Conservation (phyloP, 2,888 invertebrate genomes). For the Formica aserva region DNA sequence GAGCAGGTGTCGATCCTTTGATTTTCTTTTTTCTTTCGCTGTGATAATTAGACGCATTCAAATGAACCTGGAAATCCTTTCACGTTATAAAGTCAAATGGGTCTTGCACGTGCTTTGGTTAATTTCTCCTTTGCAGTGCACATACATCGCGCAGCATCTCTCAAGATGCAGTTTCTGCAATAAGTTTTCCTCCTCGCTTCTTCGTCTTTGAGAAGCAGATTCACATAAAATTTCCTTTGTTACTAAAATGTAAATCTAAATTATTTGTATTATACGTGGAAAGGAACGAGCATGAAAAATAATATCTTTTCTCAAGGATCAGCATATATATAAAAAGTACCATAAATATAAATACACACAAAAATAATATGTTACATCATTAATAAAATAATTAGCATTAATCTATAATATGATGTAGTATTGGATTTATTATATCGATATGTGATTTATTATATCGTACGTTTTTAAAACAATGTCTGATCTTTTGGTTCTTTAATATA, state of each 20-base stretch:
- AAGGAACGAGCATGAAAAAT: not conserved
- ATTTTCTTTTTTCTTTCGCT: not conserved
- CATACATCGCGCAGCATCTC: not conserved
- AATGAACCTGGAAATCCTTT: conserved; percentile 44
- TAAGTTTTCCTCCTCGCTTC: conserved; percentile 19
- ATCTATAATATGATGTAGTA: not conserved
- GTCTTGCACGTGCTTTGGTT: conserved; percentile 41
- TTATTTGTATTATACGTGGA: not conserved
- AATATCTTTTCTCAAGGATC: not conserved
- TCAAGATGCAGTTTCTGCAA: conserved; percentile 8
- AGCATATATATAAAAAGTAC: not conserved
- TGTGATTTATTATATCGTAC: not conserved
- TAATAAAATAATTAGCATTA: not conserved
- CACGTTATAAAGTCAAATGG: conserved; percentile 30
- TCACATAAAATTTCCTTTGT: conserved; percentile 29
- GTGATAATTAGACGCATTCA: conserved; percentile 43
- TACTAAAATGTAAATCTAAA: conserved; percentile 37
- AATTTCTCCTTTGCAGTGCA: conserved; percentile 27
- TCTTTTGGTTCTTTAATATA: not conserved
- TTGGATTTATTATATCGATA: not conserved
- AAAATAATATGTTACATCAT: not conserved
- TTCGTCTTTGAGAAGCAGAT: conserved; percentile 4
- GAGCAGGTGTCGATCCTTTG: not conserved
- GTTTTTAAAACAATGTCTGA: not conserved
- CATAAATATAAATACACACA: not conserved